These are phyloP conservation scores for Galaxea fascicularis DNA, from an alignment of 92 coral and sea anemone genomes.

Conservation along the genomic window DNA sequence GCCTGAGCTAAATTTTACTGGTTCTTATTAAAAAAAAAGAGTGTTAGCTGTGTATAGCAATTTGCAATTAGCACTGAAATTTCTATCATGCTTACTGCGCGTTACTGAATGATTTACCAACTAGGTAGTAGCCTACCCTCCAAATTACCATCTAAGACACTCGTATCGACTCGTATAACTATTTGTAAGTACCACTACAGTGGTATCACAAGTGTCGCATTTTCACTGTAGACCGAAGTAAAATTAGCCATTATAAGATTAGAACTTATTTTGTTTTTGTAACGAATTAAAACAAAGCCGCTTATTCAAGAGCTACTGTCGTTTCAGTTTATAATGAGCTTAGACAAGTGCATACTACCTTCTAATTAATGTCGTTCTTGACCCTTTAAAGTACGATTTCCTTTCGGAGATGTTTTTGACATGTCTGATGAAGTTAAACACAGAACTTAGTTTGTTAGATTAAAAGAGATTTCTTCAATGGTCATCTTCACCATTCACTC, in stretches of 20 bases:
- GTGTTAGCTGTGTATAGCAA: too few relatives aligned
- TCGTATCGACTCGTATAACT: too few relatives aligned
- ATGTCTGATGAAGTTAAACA: neutral
- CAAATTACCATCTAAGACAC: too few relatives aligned
- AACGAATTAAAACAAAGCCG: neutral
- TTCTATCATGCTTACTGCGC: too few relatives aligned
- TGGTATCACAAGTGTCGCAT: too few relatives aligned
- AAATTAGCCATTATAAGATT: constrained; percentile 5
- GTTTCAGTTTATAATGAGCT: constrained; percentile 12
- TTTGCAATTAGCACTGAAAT: too few relatives aligned
- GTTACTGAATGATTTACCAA: too few relatives aligned
- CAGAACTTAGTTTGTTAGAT: neutral
- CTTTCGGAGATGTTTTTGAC: neutral
- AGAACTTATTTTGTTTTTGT: neutral
- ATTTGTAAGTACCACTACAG: too few relatives aligned
- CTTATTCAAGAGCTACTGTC: neutral
- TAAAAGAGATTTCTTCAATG: neutral
- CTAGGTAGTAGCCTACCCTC: too few relatives aligned
- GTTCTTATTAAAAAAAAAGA: too few relatives aligned
- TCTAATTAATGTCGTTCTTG: constrained; percentile 1
- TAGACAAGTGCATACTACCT: neutral
- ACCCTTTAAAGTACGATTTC: neutral
- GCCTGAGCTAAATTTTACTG: too few relatives aligned
- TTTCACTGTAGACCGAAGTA: neutral
- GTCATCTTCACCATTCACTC: too few relatives aligned